Percentiles rank a stretch among this genome's conserved stretches.
Conservation (phyloP, 2,113 vertebrate species). For the Sprattus sprattus region DNA sequence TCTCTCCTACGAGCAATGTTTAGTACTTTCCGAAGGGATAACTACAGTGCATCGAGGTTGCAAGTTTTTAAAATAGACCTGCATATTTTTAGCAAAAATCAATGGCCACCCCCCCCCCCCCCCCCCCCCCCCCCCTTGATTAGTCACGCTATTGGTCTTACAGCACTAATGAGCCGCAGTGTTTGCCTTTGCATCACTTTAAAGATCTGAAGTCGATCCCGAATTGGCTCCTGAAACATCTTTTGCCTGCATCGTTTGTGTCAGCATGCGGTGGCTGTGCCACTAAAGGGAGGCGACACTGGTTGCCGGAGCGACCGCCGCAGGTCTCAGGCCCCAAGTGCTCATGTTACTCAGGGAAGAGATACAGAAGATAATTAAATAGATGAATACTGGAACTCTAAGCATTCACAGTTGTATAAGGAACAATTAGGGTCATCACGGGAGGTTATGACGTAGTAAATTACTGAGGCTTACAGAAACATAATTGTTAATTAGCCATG, state of each 20-base stretch:
- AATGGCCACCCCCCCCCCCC: not conserved
- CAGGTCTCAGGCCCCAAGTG: not conserved
- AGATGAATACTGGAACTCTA: not conserved
- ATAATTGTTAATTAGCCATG: too few relatives aligned
- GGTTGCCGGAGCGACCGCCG: too few relatives aligned
- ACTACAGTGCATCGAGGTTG: not conserved
- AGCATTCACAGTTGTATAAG: too few relatives aligned
- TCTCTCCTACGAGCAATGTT: not conserved
- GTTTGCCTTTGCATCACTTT: slow-evolving; percentile 6
- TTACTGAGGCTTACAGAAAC: not conserved
- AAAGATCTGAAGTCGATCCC: not conserved
- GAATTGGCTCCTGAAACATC: not conserved
- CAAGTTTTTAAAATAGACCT: slow-evolving; percentile 4
- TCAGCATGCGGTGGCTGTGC: not conserved
- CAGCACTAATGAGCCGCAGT: not conserved
- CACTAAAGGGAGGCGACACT: not conserved
- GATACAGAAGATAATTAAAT: not conserved
- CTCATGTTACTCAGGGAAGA: not conserved
- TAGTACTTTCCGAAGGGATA: not conserved
- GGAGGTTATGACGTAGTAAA: not conserved
- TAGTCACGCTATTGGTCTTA: not conserved
- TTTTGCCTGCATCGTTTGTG: not conserved
- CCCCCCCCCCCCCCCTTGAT: not conserved
- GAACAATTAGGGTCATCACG: not conserved
- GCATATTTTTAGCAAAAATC: slow-evolving; percentile 12